Conservation (phyloP, 1,140 invertebrate genomes). For the Euura saliciscinereae region DNA sequence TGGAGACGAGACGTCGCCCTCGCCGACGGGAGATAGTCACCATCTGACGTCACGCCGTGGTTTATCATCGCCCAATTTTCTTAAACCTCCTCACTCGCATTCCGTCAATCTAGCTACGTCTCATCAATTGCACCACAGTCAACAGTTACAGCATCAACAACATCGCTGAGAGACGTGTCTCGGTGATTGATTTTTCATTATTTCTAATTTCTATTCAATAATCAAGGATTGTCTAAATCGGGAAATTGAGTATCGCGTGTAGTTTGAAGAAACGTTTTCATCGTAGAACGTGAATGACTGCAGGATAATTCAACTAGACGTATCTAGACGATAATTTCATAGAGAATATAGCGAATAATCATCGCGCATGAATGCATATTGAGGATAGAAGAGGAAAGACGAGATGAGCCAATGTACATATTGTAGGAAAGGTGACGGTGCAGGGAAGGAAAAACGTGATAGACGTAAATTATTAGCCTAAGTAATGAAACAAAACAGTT, state of each 20-base stretch:
- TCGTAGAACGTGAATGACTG: too few species aligned
- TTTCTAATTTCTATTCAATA: background rate
- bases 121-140: constrained; percentile 38
- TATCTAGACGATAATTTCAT: too few species aligned
- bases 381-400: too few species aligned
- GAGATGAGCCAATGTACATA: too few species aligned
- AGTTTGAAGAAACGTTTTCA: too few species aligned
- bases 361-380: too few species aligned
- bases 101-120: constrained; percentile 24
- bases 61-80: constrained; percentile 39
- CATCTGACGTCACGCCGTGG: constrained; percentile 37
- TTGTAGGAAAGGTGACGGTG: too few species aligned
- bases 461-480: background rate
- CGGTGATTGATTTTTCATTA: background rate
- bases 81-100: constrained; percentile 25
- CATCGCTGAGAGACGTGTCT: constrained; percentile 45
- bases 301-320: too few species aligned
- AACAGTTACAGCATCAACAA: constrained; percentile 46
- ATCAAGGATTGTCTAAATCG: too few species aligned
- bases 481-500: background rate
- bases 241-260: too few species aligned
- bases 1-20: constrained; percentile 45
- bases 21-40: constrained; percentile 20
- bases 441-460: background rate
- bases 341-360: too few species aligned